Percentiles rank a stretch among this genome's conserved stretches.
Conservation (phyloP, 2,797 vertebrate genomes). For the Myotis planiceps region DNA sequence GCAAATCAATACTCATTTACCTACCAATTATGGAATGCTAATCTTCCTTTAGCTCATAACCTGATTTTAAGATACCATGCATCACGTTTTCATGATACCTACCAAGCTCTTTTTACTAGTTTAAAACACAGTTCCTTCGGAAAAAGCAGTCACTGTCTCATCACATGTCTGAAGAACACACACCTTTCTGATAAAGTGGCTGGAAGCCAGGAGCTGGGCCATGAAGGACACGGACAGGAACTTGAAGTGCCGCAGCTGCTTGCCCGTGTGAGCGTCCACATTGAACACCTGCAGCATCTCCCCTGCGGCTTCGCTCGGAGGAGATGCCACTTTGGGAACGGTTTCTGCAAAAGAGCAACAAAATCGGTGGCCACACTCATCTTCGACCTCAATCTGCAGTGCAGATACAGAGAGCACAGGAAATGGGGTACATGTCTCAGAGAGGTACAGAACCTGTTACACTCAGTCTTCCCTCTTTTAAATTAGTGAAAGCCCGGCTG, state of each 20-base stretch:
- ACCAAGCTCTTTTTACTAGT: background rate
- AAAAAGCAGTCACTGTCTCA: background rate
- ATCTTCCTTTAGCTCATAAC: background rate
- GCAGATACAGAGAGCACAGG: background rate
- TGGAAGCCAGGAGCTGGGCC: constrained; percentile 92
- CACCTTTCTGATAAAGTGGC: constrained; percentile 94
- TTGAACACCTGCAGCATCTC: constrained; percentile 90
- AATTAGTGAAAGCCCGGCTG: background rate
- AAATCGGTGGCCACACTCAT: background rate
- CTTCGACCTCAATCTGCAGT: background rate
- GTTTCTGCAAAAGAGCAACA: constrained; percentile 81
- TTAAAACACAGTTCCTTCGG: background rate
- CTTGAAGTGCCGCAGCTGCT: constrained; percentile 95
- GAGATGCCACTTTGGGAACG: constrained; percentile 56
- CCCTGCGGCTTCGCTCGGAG: constrained; percentile 75
- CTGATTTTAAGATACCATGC: background rate
- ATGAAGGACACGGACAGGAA: constrained; percentile 95
- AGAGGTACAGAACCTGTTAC: background rate
- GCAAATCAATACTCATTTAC: background rate
- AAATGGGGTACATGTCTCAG: background rate
- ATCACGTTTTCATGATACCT: background rate
- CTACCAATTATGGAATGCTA: background rate
- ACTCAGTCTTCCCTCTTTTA: background rate
- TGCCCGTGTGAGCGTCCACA: constrained; percentile 91
- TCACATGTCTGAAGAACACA: background rate